Percentiles rank a stretch among this genome's conserved stretches.
Evolutionary conservation across 2,797 vertebrate genomes (phyloP).

Genomic region (Acestrorhynchus altus): DNA sequence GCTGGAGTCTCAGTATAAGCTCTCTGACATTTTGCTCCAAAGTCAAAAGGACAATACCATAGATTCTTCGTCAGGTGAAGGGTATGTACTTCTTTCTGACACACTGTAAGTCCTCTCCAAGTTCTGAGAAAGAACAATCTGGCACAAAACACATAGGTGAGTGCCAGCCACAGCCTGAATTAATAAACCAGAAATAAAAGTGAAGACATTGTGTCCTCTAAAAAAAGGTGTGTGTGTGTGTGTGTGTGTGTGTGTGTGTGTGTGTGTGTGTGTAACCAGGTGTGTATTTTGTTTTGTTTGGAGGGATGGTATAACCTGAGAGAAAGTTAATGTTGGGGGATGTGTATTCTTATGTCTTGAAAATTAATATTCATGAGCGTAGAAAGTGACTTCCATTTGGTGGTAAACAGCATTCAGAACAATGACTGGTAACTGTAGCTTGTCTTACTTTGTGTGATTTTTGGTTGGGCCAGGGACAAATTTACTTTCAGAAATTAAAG

Average conservation of each 20-base stretch:
- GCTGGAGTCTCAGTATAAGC: slow-evolving; percentile 89
- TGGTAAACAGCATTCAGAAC: too few species aligned
- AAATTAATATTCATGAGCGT: not conserved
- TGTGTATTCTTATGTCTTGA: not conserved
- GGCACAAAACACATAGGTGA: not conserved
- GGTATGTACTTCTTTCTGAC: slow-evolving; percentile 74
- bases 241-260: too few species aligned
- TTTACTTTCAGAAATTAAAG: too few species aligned
- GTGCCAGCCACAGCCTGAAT: not conserved
- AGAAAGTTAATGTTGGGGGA: not conserved
- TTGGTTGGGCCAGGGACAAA: too few species aligned
- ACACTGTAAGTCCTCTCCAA: not conserved
- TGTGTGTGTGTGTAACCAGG: too few species aligned
- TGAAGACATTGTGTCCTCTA: not conserved
- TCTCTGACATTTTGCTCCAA: slow-evolving; percentile 85
- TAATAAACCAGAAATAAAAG: not conserved
- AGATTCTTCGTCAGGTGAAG: slow-evolving; percentile 68
- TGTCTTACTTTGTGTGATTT: too few species aligned
- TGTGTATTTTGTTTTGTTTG: too few species aligned
- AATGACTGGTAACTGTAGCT: too few species aligned
- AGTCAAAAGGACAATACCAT: slow-evolving; percentile 85
- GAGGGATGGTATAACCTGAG: slow-evolving; percentile 22
- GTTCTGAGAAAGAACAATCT: not conserved
- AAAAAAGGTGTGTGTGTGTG: not conserved
- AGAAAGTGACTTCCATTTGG: too few species aligned